Evolutionary conservation across 1,140 invertebrate species (phyloP), one percentile per base, ranked within the genome.

Genomic region (Augochlora pura): DNA sequence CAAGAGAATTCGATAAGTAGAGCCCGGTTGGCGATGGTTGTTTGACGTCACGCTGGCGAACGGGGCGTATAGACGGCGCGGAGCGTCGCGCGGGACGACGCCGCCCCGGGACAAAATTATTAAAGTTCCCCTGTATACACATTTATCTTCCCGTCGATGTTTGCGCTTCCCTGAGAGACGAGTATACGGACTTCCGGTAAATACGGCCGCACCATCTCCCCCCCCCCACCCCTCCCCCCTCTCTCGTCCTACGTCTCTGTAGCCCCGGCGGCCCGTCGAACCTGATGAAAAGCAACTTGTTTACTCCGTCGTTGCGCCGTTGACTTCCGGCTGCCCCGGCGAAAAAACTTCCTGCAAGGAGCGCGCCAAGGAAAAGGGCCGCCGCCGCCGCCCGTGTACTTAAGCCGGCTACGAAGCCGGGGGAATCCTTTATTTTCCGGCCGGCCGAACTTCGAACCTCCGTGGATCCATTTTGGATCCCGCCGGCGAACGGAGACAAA

Each of bases 281-380:
- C 75, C 59, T 86, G 83, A 85, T 86, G 84, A 86, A 82, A 85
- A 85, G 79, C 80, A 83, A 85, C 80, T 86, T 86, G 84, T 86
- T 86, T 86, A 86, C 84, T 65, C 25, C 78, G 46, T 52, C 63
- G 59, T 23, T 39, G 82, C 52, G 68, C 38, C 62, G 79, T 75
- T 77, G 74, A 82, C 84, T 85, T 82, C 69, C 76, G 79, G 76
- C 68, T 65, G 62, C 23, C 23, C 4, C 21, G 59, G 52, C n/a
- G 65, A 73, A 71, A 57, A 75, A 85, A 73, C 80, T 79, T 84
- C 77, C 39, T n/a, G 39, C 10, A 42, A 16, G 18, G 25, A 46
- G 46, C 42, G 23, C 25, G 14, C 38, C 23, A 46, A 69, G 69
- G 18, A 57, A 57, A n/a, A 57, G 42, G 27, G 39, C 39, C 23